A percentile compares a stretch with the other conserved stretches of the same genome.
Conservation (phyloP, 37 sponge, comb jelly and placozoan genomes). For the Cladorhizidae sp. region DNA sequence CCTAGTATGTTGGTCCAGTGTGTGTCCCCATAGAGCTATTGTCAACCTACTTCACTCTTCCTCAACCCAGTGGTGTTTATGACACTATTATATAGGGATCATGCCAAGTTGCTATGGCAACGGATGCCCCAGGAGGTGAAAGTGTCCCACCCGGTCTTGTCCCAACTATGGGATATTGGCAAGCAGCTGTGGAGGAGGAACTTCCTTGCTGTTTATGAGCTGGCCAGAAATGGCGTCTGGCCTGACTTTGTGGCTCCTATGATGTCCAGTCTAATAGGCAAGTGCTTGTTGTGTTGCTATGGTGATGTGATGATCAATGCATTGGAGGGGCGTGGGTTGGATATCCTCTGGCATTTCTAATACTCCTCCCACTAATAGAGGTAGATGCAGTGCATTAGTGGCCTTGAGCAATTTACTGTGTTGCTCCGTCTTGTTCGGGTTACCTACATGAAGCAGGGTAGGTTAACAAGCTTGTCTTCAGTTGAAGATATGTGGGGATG, state of each 20-base stretch:
- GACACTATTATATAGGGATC: constrained; percentile 42
- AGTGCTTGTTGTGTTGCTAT: not conserved
- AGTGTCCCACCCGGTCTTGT: constrained; percentile 44
- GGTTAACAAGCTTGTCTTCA: too few species aligned
- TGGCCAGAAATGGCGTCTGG: constrained; percentile 53
- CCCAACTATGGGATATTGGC: constrained; percentile 77
- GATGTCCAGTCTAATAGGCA: constrained; percentile 57
- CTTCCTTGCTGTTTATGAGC: constrained; percentile 56
- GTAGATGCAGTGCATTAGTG: too few species aligned
- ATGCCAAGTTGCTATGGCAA: constrained; percentile 85
- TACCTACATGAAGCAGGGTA: too few species aligned
- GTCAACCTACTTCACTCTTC: too few species aligned
- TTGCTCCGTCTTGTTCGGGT: too few species aligned
- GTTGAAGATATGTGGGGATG: too few species aligned
- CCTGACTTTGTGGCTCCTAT: constrained; percentile 68
- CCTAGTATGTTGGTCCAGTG: not conserved
- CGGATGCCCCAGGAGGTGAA: constrained; percentile 62
- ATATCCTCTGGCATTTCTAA: too few species aligned
- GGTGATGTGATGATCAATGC: too few species aligned
- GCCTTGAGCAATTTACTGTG: too few species aligned
- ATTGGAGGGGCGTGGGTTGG: too few species aligned
- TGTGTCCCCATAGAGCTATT: not conserved
- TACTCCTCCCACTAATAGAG: too few species aligned
- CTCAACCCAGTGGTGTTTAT: too few species aligned
- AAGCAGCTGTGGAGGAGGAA: constrained; percentile 74